These are phyloP conservation scores for Sclerodermus sp. DNA, from an alignment of 2,888 invertebrate genomes.

Conservation along the genomic window DNA sequence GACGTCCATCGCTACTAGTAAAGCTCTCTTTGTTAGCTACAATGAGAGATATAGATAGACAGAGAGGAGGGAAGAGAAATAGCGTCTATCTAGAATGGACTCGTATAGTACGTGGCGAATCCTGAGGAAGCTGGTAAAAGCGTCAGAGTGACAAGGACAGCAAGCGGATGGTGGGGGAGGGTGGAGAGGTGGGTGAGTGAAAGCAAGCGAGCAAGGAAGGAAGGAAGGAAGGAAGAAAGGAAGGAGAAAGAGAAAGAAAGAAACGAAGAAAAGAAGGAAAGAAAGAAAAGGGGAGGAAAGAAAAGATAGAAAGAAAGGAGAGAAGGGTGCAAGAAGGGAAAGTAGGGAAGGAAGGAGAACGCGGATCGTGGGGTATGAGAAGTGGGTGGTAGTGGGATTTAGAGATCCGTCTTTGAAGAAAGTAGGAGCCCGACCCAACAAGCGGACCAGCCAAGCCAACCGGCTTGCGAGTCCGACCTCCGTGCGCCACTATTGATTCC, in stretches of 20 bases:
- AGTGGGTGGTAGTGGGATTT: constrained; percentile 34
- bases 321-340: no score
- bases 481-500: constrained; percentile 43
- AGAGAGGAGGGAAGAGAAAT: constrained; percentile 23
- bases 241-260: no score
- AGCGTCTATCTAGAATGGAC: constrained; percentile 20
- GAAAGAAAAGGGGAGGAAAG: no score
- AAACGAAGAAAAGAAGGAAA: no score
- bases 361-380: background rate
- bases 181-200: background rate
- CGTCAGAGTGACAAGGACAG: background rate
- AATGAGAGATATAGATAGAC: background rate
- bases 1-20: no score
- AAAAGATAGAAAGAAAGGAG: no score
- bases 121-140: background rate
- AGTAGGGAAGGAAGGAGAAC: constrained; percentile 10
- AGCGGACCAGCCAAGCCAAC: background rate
- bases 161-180: no score
- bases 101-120: constrained; percentile 17
- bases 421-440: constrained; percentile 38
- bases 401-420: constrained; percentile 47
- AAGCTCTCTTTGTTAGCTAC: no score
- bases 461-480: constrained; percentile 17
- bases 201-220: constrained; percentile 6
- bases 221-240: constrained; percentile 8